These are phyloP conservation scores for Porites divaricata DNA, from an alignment of 92 coral and sea anemone genomes.

Conservation along the genomic window DNA sequence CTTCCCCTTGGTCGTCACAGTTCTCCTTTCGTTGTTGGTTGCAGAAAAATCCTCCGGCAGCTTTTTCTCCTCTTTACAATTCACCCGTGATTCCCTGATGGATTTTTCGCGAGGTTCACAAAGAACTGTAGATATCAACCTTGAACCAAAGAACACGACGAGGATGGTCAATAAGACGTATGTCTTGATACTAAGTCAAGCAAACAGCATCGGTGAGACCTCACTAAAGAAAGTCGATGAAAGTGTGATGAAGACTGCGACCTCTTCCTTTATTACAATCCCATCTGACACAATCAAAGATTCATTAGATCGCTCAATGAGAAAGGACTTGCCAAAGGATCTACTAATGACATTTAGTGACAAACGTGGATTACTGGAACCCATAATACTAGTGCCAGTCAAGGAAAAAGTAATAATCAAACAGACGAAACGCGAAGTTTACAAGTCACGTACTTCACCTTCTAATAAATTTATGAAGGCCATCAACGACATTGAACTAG, in stretches of 20 bases:
- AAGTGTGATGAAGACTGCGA: too few species aligned
- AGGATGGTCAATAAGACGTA: background rate
- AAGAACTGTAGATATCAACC: background rate
- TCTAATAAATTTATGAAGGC: conserved; percentile 85
- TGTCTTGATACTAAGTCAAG: too few species aligned
- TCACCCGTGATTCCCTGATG: conserved; percentile 62
- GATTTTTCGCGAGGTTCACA: conserved; percentile 65
- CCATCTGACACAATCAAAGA: too few species aligned
- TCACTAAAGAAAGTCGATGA: too few species aligned
- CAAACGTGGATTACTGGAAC: background rate
- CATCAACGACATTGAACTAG: conserved; percentile 79
- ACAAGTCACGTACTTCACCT: conserved; percentile 67
- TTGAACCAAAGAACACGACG: conserved; percentile 29
- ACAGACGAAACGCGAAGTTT: conserved; percentile 46
- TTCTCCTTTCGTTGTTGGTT: background rate
- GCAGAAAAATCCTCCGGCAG: background rate
- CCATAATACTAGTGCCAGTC: background rate
- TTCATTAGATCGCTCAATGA: too few species aligned
- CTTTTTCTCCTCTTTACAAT: conserved; percentile 26
- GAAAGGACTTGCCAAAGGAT: too few species aligned
- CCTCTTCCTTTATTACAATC: too few species aligned
- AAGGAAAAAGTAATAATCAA: conserved; percentile 19
- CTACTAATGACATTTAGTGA: too few species aligned
- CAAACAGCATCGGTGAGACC: background rate
- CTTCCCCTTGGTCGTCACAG: background rate